Evolutionary conservation across 1,140 invertebrate species (phyloP).

Genomic region (Drosophila oshimai): DNA sequence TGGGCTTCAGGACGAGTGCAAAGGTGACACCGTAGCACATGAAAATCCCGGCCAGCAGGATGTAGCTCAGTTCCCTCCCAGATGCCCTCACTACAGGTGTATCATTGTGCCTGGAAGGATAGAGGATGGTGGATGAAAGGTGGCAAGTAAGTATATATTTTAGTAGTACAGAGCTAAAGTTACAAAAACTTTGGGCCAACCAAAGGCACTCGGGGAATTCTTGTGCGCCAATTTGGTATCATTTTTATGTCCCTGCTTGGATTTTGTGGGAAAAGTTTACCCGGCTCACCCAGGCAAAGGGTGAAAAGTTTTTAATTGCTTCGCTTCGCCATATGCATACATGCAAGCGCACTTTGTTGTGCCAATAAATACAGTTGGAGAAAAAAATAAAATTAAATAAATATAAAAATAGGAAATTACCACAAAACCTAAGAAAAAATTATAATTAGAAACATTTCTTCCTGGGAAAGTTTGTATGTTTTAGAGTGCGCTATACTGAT

Average conservation of each 20-base stretch:
- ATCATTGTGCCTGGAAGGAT: conserved; percentile 86
- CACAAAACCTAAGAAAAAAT: too few relatives aligned
- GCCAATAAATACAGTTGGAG: background rate
- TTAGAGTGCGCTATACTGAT: too few relatives aligned
- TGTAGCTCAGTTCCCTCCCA: conserved; percentile 93
- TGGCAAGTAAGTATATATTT: too few relatives aligned
- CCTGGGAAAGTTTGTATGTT: too few relatives aligned
- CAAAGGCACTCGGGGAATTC: too few relatives aligned
- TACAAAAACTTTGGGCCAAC: conserved; percentile 9
- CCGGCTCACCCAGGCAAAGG: background rate
- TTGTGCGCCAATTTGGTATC: conserved; percentile 10
- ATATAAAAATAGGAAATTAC: too few relatives aligned
- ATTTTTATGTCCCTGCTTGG: conserved; percentile 14
- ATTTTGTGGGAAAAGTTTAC: conserved; percentile 18
- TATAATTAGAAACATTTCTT: too few relatives aligned
- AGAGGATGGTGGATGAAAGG: background rate
- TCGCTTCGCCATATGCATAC: conserved; percentile 7
- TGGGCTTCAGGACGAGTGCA: conserved; percentile 90
- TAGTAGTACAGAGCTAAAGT: too few relatives aligned
- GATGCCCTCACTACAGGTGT: conserved; percentile 95
- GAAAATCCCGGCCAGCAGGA: conserved; percentile 93
- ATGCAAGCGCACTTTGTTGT: background rate
- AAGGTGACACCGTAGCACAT: conserved; percentile 95
- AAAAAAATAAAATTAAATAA: background rate
- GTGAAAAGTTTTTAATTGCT: conserved; percentile 66